Percentiles rank a stretch among this genome's conserved stretches.
Evolutionary conservation across 2,113 vertebrate species (phyloP).

Genomic region (Azemiops feae): DNA sequence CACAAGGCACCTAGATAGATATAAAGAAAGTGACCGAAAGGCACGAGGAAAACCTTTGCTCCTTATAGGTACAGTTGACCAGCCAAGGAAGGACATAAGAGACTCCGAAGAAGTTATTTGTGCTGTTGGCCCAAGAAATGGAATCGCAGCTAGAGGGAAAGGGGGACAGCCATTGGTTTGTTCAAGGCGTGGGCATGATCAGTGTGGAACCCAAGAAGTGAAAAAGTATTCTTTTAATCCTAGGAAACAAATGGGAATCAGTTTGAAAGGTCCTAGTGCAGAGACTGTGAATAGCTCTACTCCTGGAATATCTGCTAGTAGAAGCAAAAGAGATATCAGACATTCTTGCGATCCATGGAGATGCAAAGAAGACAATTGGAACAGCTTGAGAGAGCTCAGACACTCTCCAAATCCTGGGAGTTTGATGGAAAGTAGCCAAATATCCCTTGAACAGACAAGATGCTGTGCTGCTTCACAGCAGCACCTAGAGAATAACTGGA

Average conservation of each 20-base stretch:
- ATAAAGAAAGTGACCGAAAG: constrained; percentile 29
- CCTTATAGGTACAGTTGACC: constrained; percentile 10
- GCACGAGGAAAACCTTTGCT: constrained; percentile 50
- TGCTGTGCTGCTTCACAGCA: no score
- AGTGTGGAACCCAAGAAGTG: constrained; percentile 35
- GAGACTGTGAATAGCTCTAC: background rate
- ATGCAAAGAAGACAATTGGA: background rate
- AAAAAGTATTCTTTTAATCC: background rate
- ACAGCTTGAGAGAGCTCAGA: background rate
- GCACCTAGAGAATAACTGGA: background rate
- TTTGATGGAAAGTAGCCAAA: background rate
- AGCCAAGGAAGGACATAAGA: constrained; percentile 29
- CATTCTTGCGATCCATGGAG: background rate
- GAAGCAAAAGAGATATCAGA: background rate
- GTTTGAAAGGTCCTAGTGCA: background rate
- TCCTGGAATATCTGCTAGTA: background rate
- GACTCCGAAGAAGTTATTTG: background rate
- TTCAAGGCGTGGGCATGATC: background rate
- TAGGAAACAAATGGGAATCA: background rate
- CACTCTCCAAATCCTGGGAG: background rate
- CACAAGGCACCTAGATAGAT: constrained; percentile 8
- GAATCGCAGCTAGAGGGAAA: constrained; percentile 31
- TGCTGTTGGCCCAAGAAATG: constrained; percentile 27
- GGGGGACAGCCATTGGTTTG: constrained; percentile 25
- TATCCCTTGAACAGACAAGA: background rate